Conservation (phyloP, 2,797 vertebrate genomes). For the Zalophus californianus region DNA sequence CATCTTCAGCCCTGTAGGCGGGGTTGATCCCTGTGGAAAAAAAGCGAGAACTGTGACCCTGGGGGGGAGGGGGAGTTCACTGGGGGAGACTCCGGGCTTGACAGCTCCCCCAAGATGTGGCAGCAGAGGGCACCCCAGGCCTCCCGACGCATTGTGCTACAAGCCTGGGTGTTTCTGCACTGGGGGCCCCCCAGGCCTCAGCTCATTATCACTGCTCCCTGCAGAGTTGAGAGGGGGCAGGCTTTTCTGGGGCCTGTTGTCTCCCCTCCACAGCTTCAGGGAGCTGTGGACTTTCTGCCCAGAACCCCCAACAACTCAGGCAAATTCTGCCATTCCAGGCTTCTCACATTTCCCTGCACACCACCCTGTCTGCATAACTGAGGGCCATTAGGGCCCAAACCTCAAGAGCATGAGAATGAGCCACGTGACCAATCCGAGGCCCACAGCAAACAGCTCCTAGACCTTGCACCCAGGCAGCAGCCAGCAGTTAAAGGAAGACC, state of each 20-base stretch:
- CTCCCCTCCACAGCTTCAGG: neutral
- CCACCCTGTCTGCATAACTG: neutral
- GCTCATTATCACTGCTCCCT: neutral
- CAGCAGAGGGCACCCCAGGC: slow-evolving; percentile 66
- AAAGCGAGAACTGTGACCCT: neutral
- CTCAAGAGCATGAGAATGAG: neutral
- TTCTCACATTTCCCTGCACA: neutral
- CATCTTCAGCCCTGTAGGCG: slow-evolving; percentile 92
- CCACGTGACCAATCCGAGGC: neutral
- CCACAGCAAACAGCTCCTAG: neutral
- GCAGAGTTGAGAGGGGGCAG: neutral
- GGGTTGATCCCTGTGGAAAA: slow-evolving; percentile 83
- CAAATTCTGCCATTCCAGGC: neutral
- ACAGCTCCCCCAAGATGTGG: neutral
- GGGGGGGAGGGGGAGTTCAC: neutral
- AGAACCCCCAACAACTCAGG: neutral
- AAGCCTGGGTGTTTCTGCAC: neutral
- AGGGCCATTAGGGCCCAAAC: neutral
- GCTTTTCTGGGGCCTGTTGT: neutral
- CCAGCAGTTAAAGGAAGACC: neutral
- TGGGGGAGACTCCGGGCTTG: neutral
- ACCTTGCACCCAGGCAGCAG: neutral
- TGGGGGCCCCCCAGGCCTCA: neutral
- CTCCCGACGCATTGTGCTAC: neutral
- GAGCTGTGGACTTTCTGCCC: neutral